Conservation (phyloP, 2,888 invertebrate species). For the Drosophila mettleri region DNA sequence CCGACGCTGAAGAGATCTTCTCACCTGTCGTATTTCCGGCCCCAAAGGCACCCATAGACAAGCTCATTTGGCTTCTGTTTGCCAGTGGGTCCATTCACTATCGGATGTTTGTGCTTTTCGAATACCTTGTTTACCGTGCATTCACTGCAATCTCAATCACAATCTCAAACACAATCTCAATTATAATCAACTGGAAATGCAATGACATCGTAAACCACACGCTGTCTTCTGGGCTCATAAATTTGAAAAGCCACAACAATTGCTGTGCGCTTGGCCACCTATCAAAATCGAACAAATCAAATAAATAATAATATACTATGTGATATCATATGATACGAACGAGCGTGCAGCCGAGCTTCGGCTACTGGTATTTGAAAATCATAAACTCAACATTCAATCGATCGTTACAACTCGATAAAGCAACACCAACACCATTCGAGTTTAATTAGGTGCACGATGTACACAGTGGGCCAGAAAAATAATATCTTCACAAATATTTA, state of each 20-base stretch:
- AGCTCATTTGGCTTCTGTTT: constrained; percentile 81
- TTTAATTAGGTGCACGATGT: constrained; percentile 65
- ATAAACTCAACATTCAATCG: constrained; percentile 61
- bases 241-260: constrained; percentile 16
- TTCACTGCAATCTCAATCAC: constrained; percentile 58
- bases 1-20: constrained; percentile 20
- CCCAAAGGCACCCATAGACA: constrained; percentile 43
- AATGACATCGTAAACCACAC: constrained; percentile 30
- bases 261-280: neutral
- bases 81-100: constrained; percentile 26
- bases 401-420: constrained; percentile 75
- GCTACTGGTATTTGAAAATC: constrained; percentile 75
- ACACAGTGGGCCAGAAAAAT: neutral
- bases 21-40: constrained; percentile 61
- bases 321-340: constrained; percentile 38
- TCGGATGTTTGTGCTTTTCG: constrained; percentile 77
- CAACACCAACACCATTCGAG: constrained; percentile 20
- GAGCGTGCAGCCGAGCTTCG: constrained; percentile 45
- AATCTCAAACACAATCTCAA: constrained; percentile 39
- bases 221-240: constrained; percentile 21
- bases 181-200: constrained; percentile 24
- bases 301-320: constrained; percentile 38
- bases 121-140: constrained; percentile 66
- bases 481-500: neutral
- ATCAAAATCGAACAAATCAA: constrained; percentile 51